phyloP scores from a whole-genome alignment of 2,888 invertebrate genomes.

The Chymomyza amoena region DNA sequence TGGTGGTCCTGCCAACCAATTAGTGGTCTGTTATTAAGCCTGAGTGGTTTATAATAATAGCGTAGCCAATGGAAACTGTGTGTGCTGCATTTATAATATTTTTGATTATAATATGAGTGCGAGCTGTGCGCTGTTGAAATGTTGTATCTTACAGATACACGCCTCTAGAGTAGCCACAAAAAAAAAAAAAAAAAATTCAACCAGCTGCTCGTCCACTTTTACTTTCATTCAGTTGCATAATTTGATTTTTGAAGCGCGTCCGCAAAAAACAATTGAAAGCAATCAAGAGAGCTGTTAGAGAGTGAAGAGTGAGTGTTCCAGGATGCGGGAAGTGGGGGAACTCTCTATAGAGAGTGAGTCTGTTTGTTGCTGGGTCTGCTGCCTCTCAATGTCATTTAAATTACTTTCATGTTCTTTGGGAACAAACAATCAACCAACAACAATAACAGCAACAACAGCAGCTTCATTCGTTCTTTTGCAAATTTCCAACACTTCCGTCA shows the following conservation, averaged over 20 bases:
- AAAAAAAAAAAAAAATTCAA: not conserved
- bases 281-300: conserved; percentile 48
- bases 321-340: not conserved
- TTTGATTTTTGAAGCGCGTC: conserved; percentile 31
- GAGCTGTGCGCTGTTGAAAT: not conserved
- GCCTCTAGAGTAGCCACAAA: not conserved
- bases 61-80: conserved; percentile 14
- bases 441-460: conserved; percentile 20
- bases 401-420: conserved; percentile 59
- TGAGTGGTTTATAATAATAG: conserved; percentile 69
- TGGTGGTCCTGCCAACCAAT: conserved; percentile 69
- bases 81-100: conserved; percentile 44
- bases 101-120: conserved; percentile 39
- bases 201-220: conserved; percentile 38
- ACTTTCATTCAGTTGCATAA: conserved; percentile 47
- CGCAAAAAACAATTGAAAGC: conserved; percentile 56
- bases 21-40: conserved; percentile 67
- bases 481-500: conserved; percentile 68
- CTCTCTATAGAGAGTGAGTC: not conserved
- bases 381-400: conserved; percentile 50
- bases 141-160: conserved; percentile 2
- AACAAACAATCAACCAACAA: conserved; percentile 16
- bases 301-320: conserved; percentile 10
- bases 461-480: conserved; percentile 44
- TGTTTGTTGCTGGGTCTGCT: not conserved